Percentiles rank a stretch among this genome's conserved stretches.
These are phyloP conservation scores for Sebastes cheni DNA, from an alignment of 2,797 vertebrate species.

Conservation along the genomic window DNA sequence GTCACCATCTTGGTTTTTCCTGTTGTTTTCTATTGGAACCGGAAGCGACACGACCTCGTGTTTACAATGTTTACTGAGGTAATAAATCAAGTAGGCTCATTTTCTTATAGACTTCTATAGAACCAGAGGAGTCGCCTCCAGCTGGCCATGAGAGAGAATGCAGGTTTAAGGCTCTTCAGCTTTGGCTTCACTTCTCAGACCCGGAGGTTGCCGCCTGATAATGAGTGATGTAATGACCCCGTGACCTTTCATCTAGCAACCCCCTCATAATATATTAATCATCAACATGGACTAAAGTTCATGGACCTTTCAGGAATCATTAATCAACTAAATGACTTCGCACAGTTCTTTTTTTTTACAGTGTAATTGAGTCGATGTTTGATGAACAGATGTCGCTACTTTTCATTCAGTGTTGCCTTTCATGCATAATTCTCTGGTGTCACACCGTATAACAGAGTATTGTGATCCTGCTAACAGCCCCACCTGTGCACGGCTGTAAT, in stretches of 20 bases:
- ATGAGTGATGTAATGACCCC: not conserved
- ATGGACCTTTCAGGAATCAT: not conserved
- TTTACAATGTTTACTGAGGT: no score
- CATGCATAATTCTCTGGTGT: not conserved
- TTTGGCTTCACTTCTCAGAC: no score
- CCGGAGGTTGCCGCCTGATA: no score
- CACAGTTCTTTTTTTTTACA: not conserved
- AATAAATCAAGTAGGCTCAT: no score
- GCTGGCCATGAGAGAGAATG: no score
- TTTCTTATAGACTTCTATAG: no score
- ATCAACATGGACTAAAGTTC: not conserved
- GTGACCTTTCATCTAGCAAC: not conserved
- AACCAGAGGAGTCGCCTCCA: no score
- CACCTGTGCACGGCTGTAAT: conserved; percentile 31
- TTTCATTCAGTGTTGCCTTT: not conserved
- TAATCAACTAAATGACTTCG: not conserved
- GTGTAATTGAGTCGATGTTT: not conserved
- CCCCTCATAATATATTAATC: no score
- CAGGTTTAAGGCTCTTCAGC: no score
- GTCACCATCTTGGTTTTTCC: no score
- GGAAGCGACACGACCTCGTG: no score
- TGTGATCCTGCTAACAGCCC: conserved; percentile 6
- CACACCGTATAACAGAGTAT: not conserved
- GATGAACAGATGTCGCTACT: conserved; percentile 9
- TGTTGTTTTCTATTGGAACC: no score